phyloP scores from a whole-genome alignment of 2,113 vertebrate species.

The Crypturellus undulatus region DNA sequence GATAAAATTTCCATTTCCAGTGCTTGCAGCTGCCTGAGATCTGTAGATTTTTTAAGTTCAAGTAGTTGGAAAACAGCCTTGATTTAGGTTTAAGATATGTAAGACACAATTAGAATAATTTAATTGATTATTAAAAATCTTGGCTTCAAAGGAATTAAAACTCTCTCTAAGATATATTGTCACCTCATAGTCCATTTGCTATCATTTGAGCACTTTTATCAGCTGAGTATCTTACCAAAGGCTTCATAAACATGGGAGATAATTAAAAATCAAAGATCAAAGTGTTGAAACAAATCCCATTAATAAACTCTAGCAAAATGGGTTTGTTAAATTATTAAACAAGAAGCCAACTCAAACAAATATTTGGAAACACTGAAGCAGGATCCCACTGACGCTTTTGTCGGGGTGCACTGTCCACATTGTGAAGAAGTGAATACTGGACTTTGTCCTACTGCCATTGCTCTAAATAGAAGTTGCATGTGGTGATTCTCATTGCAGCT shows the following conservation, averaged over 20 bases:
- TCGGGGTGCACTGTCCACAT: accelerated
- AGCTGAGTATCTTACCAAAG: background rate
- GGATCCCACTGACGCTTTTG: background rate
- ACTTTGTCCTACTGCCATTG: background rate
- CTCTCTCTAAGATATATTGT: background rate
- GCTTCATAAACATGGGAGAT: background rate
- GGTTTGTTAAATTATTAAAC: slow-evolving; percentile 26
- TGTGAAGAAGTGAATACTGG: background rate
- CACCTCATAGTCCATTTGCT: background rate
- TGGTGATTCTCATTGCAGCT: background rate
- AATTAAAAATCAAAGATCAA: slow-evolving; percentile 57
- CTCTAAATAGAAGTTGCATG: background rate
- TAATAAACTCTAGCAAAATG: slow-evolving; percentile 13
- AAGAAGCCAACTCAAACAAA: slow-evolving; percentile 29
- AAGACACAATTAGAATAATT: slow-evolving; percentile 9
- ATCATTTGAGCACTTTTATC: slow-evolving; percentile 13
- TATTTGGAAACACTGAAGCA: background rate
- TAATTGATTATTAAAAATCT: slow-evolving; percentile 27
- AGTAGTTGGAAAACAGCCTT: background rate
- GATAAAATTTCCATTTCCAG: slow-evolving; percentile 19
- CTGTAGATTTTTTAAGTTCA: background rate
- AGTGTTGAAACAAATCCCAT: slow-evolving; percentile 18
- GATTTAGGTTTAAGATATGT: slow-evolving; percentile 18
- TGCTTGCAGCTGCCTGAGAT: background rate
- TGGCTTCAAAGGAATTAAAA: slow-evolving; percentile 40